Evolutionary conservation across 2,888 invertebrate species (phyloP).

Genomic region (Isotomurus palustris): DNA sequence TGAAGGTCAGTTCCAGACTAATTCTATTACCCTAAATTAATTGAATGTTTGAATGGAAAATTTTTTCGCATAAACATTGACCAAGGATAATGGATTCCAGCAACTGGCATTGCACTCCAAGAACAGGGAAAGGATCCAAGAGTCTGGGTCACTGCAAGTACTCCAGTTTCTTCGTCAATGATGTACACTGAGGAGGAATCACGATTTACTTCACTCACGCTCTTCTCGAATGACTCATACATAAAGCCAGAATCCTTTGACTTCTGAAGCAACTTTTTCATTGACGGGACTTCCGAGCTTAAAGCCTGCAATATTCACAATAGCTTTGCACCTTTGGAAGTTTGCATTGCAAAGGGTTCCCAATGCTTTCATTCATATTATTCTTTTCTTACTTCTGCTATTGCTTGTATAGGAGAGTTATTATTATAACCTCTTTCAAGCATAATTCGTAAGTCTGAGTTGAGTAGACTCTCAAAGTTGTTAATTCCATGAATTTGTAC

Average conservation of each 20-base stretch:
- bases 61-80: conserved; percentile 20
- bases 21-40: conserved; percentile 19
- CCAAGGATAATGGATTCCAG: conserved; percentile 20
- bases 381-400: conserved; percentile 12
- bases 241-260: neutral
- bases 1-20: too few relatives aligned
- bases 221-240: conserved; percentile 15
- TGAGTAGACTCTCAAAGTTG: conserved; percentile 19
- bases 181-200: conserved; percentile 16
- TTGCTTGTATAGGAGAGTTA: conserved; percentile 16
- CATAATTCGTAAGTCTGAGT: conserved; percentile 13
- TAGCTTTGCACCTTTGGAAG: too few relatives aligned
- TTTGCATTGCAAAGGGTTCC: too few relatives aligned
- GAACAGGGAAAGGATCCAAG: conserved; percentile 20
- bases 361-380: too few relatives aligned
- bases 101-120: conserved; percentile 14
- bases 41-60: conserved; percentile 9
- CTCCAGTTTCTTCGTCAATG: conserved; percentile 27
- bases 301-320: too few relatives aligned
- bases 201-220: conserved; percentile 5
- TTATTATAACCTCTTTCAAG: conserved; percentile 23
- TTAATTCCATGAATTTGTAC: conserved; percentile 21
- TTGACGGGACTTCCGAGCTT: too few relatives aligned
- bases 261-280: neutral
- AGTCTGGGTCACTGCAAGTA: neutral